These are phyloP conservation scores for Aphidoletes aphidimyza DNA, from an alignment of 2,888 invertebrate genomes.

Conservation along the genomic window DNA sequence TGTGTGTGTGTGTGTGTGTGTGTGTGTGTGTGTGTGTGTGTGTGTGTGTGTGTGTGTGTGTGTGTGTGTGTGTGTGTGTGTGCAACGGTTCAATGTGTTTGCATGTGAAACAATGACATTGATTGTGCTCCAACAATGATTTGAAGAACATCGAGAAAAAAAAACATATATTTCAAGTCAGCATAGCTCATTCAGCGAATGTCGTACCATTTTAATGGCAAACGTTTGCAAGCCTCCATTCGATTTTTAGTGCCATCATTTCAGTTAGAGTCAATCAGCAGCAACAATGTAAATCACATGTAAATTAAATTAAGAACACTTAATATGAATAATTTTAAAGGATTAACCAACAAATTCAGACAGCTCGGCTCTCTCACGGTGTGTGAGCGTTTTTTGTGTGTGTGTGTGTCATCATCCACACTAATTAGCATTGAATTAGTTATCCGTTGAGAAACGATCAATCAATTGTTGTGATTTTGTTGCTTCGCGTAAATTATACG, in stretches of 20 bases:
- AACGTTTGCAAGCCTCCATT: background rate
- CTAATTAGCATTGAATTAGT: slow-evolving; percentile 49
- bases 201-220: background rate
- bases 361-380: no score
- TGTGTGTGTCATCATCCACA: background rate
- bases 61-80: no score
- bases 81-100: no score
- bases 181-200: background rate
- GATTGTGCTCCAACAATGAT: background rate
- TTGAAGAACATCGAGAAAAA: no score
- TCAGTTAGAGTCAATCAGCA: slow-evolving; percentile 40
- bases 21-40: background rate
- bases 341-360: slow-evolving; percentile 19
- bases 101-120: slow-evolving; percentile 16
- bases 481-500: background rate
- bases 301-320: slow-evolving; percentile 53
- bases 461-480: slow-evolving; percentile 16
- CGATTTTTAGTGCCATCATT: background rate
- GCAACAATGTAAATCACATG: slow-evolving; percentile 51
- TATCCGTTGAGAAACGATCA: background rate
- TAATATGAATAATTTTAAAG: slow-evolving; percentile 53
- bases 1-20: background rate
- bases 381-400: background rate
- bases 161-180: no score
- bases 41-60: background rate